Conservation (phyloP, 2,888 invertebrate species). For the Dorcus hopei region DNA sequence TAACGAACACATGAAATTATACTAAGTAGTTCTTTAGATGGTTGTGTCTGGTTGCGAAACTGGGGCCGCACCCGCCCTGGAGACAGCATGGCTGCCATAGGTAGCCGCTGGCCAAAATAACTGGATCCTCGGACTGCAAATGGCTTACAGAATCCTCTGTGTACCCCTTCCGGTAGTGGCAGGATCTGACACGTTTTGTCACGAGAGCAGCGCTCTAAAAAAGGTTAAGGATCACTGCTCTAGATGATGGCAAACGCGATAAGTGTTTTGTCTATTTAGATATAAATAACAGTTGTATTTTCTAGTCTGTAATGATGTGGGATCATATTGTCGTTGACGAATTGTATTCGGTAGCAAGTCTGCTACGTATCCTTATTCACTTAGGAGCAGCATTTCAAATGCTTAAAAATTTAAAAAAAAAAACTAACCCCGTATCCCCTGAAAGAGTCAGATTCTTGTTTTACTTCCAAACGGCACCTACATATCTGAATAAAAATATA, state of each 20-base stretch:
- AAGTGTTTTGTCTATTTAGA: conserved; percentile 14
- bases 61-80: conserved; percentile 15
- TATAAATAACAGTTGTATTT: conserved; percentile 1
- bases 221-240: conserved; percentile 17
- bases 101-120: conserved; percentile 14
- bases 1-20: conserved; percentile 12
- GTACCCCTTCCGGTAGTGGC: conserved; percentile 14
- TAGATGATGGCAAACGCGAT: conserved; percentile 16
- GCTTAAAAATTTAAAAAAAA: too few species aligned
- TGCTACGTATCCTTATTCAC: conserved; percentile 2
- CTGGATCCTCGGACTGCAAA: conserved; percentile 14
- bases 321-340: too few species aligned
- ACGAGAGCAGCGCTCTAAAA: conserved; percentile 15
- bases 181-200: conserved; percentile 13
- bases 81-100: conserved; percentile 12
- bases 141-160: conserved; percentile 15
- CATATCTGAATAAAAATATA: too few species aligned
- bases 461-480: too few species aligned
- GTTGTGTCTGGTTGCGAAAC: conserved; percentile 14
- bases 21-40: conserved; percentile 16
- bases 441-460: too few species aligned
- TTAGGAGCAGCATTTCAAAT: background rate
- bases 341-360: background rate
- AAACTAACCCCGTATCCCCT: too few species aligned
- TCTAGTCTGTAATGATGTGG: too few species aligned